Base-by-base conservation (phyloP, 2,797 vertebrate species). In the Galagoides demidoff region DNA sequence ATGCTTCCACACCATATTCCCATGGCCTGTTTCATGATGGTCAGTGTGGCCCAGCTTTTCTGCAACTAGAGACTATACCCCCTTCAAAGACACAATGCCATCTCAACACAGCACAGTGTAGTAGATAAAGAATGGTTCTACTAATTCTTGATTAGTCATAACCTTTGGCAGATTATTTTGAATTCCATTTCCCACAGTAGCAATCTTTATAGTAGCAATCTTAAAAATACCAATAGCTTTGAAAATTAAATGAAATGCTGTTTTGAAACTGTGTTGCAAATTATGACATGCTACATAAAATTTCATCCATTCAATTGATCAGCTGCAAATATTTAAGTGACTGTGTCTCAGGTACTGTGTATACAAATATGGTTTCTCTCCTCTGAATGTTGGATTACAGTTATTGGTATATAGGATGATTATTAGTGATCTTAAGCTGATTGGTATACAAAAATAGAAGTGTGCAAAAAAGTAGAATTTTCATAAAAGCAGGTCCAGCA, bases 401-500 rank as follows among this genome's bases (percentile, higher is more conserved):
- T 61, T 64, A 57, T 37, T 57, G 63, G 74, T 37, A 16, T 91
- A 11, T 7, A 71, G 16, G 20, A 68, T 52, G 37, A 73, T n/a
- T 79, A 77, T 31, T 94, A 66, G 27, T 94, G 55, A 92, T 84
- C 7, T 90, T 31, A 71, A 3, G 7, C 43, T 95, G 39, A 52
- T 0, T 93, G 25, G 31, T 9, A 70, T n/a, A 63, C 14, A 59
- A 45, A 84, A 27, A 81, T 13, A 76, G 45, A 94, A 93, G 82
- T 74, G 16, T 52, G 29, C 76, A 84, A 37, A 27, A 76, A 83
- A 95, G 34, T 16, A 86, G n/a, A 37, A 94, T 82, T 92, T 85
- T 91, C 34, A 88, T 82, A 90, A 96, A 90, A 88, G 55, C 77
- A 94, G 90, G 16, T 74, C 43, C 59, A 81, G 64, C 95, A 87